These are phyloP conservation scores for Resseliella maxima DNA, from an alignment of 2,888 invertebrate species.

Conservation along the genomic window DNA sequence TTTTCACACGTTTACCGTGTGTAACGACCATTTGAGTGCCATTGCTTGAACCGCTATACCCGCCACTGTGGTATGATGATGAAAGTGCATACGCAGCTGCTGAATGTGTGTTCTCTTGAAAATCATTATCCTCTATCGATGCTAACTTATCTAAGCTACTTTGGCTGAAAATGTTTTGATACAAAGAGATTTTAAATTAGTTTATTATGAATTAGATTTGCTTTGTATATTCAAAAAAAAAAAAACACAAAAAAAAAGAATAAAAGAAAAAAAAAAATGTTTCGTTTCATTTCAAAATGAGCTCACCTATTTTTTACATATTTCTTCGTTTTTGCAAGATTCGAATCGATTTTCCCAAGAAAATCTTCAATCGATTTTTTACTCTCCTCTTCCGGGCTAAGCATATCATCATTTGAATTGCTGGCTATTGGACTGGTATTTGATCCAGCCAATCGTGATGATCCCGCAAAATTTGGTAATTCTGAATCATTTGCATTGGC, in stretches of 20 bases:
- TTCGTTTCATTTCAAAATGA: no score
- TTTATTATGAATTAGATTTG: no score
- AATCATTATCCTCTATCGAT: conserved; percentile 56
- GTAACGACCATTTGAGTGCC: conserved; percentile 71
- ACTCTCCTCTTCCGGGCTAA: conserved; percentile 77
- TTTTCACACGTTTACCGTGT: conserved; percentile 82
- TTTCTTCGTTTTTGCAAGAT: conserved; percentile 84
- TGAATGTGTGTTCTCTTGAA: conserved; percentile 56
- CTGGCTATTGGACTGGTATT: conserved; percentile 41
- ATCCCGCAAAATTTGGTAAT: conserved; percentile 63
- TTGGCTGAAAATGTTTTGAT: neutral
- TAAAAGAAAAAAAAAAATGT: no score
- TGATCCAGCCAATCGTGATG: neutral
- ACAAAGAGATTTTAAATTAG: neutral
- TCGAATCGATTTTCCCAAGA: conserved; percentile 84
- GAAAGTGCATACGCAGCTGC: conserved; percentile 64
- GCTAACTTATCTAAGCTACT: conserved; percentile 40
- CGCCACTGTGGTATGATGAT: conserved; percentile 63
- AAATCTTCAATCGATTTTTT: conserved; percentile 83
- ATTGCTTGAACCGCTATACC: conserved; percentile 68
- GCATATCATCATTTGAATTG: conserved; percentile 68
- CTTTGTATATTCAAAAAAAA: no score
- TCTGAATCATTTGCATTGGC: conserved; percentile 65
- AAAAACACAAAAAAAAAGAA: neutral
- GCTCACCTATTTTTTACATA: conserved; percentile 70